Percentiles rank a stretch among this genome's conserved stretches.
Conservation (phyloP, 2,797 vertebrate species). For the Lagocephalus sceleratus region DNA sequence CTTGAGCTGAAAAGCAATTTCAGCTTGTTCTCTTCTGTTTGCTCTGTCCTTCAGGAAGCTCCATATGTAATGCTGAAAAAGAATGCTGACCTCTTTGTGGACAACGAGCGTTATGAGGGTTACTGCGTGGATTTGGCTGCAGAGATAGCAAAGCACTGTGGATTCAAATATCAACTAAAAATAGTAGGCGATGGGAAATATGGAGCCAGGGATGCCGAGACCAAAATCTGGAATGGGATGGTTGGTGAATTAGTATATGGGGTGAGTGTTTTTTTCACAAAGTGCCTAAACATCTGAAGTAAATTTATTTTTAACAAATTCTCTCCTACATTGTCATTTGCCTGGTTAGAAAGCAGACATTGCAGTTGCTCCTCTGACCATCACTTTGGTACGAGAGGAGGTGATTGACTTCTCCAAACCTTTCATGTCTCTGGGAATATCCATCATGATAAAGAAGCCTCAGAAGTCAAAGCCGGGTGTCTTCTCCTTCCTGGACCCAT, state of each 20-base stretch:
- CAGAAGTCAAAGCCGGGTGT: constrained; percentile 99
- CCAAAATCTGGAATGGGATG: constrained; percentile 99
- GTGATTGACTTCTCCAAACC: constrained; percentile 99
- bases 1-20: constrained; percentile 20
- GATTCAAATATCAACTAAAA: constrained; percentile 97
- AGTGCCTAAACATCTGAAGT: not conserved
- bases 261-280: constrained; percentile 77
- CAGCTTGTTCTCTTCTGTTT: constrained; percentile 14
- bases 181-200: constrained; percentile 98
- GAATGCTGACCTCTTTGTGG: constrained; percentile 93
- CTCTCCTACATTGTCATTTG: not conserved
- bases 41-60: constrained; percentile 82
- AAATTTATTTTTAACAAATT: not conserved
- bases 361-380: constrained; percentile 96
- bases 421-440: constrained; percentile 99
- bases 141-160: constrained; percentile 98
- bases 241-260: constrained; percentile 98
- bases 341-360: constrained; percentile 93
- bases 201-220: constrained; percentile 96
- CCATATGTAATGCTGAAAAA: constrained; percentile 99
- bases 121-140: constrained; percentile 98
- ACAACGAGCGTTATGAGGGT: constrained; percentile 97
- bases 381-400: constrained; percentile 97
- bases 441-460: constrained; percentile 99
- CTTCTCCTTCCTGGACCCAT: constrained; percentile 98